A percentile compares a stretch with the other conserved stretches of the same genome.
Evolutionary conservation across 2,888 invertebrate genomes (phyloP).

Genomic region (Diaphora mendica): DNA sequence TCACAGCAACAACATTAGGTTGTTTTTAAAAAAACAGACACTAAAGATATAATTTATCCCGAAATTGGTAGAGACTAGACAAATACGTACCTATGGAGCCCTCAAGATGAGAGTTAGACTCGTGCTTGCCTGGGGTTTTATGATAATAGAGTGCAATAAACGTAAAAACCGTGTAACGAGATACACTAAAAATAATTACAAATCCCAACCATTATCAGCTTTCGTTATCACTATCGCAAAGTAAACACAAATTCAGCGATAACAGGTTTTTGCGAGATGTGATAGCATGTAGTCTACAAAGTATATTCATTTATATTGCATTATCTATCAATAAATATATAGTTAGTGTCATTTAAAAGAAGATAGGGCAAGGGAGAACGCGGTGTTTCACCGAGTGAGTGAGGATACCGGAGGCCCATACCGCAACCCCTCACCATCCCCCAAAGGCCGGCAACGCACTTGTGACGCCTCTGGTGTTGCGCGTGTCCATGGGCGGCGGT

Average conservation of each 20-base stretch:
- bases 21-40: background rate
- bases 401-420: too few species aligned
- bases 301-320: constrained; percentile 75
- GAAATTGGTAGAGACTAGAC: background rate
- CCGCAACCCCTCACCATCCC: too few species aligned
- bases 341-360: constrained; percentile 18
- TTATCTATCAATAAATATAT: constrained; percentile 63
- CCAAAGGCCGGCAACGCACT: too few species aligned
- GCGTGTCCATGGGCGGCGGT: too few species aligned
- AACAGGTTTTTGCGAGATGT: constrained; percentile 73
- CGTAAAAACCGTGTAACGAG: constrained; percentile 41
- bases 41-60: too few species aligned
- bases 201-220: constrained; percentile 68
- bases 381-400: too few species aligned
- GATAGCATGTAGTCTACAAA: constrained; percentile 68
- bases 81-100: background rate
- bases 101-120: background rate
- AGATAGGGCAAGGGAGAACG: background rate
- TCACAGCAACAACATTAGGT: background rate
- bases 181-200: constrained; percentile 69
- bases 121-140: constrained; percentile 10
- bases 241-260: constrained; percentile 73
- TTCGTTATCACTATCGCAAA: constrained; percentile 66
- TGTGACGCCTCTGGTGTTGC: too few species aligned
- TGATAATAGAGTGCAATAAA: constrained; percentile 33